Base-by-base conservation (phyloP, 2,113 vertebrate species). In the Ptychochromis oligacanthus region DNA sequence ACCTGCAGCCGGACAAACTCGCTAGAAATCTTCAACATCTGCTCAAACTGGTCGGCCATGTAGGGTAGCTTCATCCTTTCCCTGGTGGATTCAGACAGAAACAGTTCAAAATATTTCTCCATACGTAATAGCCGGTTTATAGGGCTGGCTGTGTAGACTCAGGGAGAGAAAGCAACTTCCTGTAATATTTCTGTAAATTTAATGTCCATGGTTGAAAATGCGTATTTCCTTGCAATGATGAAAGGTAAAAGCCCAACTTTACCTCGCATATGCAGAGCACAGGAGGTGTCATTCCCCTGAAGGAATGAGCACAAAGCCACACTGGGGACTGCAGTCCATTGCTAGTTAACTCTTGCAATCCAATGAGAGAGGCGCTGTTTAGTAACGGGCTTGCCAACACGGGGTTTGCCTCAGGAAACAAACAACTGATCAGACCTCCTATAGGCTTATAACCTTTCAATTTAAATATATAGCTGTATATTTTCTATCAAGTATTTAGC, bases 1-100 rank as follows among this genome's bases (percentile, higher is more conserved):
- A 99, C 97, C 89, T 99, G 97, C 87, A 99, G 96, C 22, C 97
- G 96, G 7, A 97, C 96, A 8, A 99, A 96, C 95, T 99, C 98
- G 59, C 94, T 97, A 93, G 97, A 96, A 78, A 99, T 95, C 95
- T 95, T 98, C n/a, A 99, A 90, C 97, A 99, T 99, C 79, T 98
- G 97, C 89, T 97, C 97, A 88, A 97, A 99, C 86, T 98, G 97
- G 38, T 99, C 97, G 6, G 96, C 96, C 97, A 99, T 99, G 90
- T 95, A 98, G 0, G 98, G 98, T 38, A 99, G 95, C 65, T 95
- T 93, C 98, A 99, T 99, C 82, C 98, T 96, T 76, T 98, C 96
- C 92, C 98, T 99, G 93, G 60, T 56, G 75, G 46, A 75, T 34
- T 49, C 5, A 86, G 24, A 77, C 18, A 75, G 40, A 62, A 49